These are phyloP conservation scores for Passer domesticus DNA, from an alignment of 2,113 vertebrate species.

Conservation along the genomic window DNA sequence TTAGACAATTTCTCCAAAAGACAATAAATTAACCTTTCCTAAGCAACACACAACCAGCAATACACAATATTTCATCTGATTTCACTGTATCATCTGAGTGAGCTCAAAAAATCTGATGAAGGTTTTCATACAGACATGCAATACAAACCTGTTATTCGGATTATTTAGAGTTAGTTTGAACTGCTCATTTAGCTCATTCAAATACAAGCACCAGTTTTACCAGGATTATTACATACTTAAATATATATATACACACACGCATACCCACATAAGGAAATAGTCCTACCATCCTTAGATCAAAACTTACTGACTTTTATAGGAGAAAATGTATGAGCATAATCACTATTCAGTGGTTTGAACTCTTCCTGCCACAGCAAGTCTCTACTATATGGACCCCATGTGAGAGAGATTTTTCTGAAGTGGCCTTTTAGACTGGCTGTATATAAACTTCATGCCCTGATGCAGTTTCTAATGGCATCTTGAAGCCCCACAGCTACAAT, in stretches of 20 bases:
- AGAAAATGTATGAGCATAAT: neutral
- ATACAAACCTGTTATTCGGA: neutral
- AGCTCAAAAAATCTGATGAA: neutral
- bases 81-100: neutral
- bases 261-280: neutral
- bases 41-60: neutral
- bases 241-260: no score
- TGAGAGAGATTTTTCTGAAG: neutral
- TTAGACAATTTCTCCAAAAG: neutral
- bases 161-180: neutral
- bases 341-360: neutral
- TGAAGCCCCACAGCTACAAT: neutral
- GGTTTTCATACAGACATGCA: neutral
- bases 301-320: neutral
- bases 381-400: neutral
- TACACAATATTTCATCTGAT: neutral
- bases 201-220: neutral
- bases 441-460: neutral
- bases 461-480: neutral
- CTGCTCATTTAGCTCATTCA: neutral
- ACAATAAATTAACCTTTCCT: neutral
- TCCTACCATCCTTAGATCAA: neutral
- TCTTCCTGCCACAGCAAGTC: neutral
- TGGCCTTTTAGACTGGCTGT: neutral
- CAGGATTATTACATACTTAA: neutral